A percentile compares a stretch with the other conserved stretches of the same genome.
Evolutionary conservation across 2,888 invertebrate genomes (phyloP).

Genomic region (Phania funesta): DNA sequence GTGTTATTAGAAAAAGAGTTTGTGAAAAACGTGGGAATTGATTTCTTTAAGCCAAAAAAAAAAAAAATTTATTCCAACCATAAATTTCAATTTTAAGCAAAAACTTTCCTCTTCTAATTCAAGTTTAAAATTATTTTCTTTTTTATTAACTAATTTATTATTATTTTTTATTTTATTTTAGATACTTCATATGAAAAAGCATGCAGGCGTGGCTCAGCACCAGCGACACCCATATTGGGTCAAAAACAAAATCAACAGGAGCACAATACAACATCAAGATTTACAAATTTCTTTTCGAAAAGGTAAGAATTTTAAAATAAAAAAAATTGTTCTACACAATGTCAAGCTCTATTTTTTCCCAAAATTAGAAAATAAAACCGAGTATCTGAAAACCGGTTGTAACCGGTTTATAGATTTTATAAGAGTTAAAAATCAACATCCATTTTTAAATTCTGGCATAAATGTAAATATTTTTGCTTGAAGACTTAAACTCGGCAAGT

Average conservation of each 20-base stretch:
- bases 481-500: too few species aligned
- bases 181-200: constrained; percentile 96
- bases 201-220: constrained; percentile 91
- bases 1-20: neutral
- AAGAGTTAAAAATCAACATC: too few species aligned
- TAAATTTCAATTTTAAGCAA: too few species aligned
- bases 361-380: neutral
- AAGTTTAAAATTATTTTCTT: neutral
- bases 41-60: too few species aligned
- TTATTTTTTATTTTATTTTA: constrained; percentile 77
- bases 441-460: too few species aligned
- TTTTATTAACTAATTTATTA: constrained; percentile 1
- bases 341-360: neutral
- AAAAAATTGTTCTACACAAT: neutral
- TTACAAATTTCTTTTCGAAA: constrained; percentile 86
- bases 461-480: too few species aligned
- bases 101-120: too few species aligned
- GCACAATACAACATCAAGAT: constrained; percentile 89
- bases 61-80: too few species aligned
- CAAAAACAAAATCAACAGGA: constrained; percentile 81
- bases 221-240: constrained; percentile 90
- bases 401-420: neutral
- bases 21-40: constrained; percentile 24
- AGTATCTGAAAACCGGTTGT: neutral
- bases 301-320: constrained; percentile 72